Conservation (phyloP, 1,140 invertebrate species). For the Mamestra configurata region DNA sequence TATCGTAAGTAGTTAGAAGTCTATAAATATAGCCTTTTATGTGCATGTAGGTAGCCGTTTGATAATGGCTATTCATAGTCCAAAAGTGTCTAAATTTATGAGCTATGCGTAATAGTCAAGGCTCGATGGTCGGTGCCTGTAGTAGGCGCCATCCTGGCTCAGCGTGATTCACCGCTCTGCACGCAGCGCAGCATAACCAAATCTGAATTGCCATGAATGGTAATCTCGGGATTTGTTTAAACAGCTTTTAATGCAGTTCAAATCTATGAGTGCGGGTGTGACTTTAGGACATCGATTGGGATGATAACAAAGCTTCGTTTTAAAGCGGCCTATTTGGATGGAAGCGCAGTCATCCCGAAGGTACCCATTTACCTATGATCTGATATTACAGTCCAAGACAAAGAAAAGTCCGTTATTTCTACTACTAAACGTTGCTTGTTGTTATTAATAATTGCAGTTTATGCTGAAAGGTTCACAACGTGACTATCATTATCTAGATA, state of each 20-base stretch:
- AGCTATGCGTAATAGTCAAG: slow-evolving; percentile 45
- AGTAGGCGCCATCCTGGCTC: slow-evolving; percentile 49
- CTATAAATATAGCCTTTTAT: slow-evolving; percentile 48
- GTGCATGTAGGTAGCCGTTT: slow-evolving; percentile 39
- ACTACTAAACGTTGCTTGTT: too few relatives aligned
- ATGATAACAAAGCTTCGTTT: background rate
- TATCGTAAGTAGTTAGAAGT: slow-evolving; percentile 37
- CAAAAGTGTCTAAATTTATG: slow-evolving; percentile 52
- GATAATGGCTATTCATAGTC: slow-evolving; percentile 46
- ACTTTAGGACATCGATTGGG: background rate
- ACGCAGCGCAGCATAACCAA: slow-evolving; percentile 31
- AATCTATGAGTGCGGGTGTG: slow-evolving; percentile 19
- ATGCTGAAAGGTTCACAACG: too few relatives aligned
- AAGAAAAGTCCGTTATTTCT: too few relatives aligned
- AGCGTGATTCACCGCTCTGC: slow-evolving; percentile 40
- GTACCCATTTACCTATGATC: too few relatives aligned
- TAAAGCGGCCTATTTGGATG: too few relatives aligned
- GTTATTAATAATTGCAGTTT: too few relatives aligned
- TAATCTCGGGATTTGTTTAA: slow-evolving; percentile 36
- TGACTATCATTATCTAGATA: too few relatives aligned
- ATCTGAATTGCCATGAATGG: slow-evolving; percentile 50
- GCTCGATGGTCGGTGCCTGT: slow-evolving; percentile 8
- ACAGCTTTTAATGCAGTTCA: slow-evolving; percentile 16
- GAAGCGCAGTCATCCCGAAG: too few relatives aligned
- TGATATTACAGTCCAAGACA: too few relatives aligned